Base-by-base conservation (phyloP, 2,113 vertebrate species). In the Tauraco erythrolophus region DNA sequence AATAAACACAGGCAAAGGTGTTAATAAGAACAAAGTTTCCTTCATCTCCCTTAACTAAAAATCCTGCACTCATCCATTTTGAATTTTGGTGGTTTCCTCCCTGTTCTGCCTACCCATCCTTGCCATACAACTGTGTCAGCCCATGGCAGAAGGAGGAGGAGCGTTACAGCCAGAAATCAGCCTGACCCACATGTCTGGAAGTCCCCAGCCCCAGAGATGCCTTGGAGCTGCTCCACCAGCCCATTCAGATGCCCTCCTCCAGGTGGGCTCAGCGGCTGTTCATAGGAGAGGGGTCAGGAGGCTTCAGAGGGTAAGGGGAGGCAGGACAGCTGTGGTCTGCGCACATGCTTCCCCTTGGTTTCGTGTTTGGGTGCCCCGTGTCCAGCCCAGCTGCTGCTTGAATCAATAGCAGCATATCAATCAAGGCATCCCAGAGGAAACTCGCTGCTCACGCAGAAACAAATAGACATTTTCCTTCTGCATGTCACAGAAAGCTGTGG, bases 311-410 rank as follows among this genome's bases (percentile, higher is more conserved):
- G 70, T 68, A 51, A 1, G 4, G 41, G 48, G 51, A 54, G 65
- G 62, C 53, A 75, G 82, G 53, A 46, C 65, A 93, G 90, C 89
- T 69, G 81, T 33, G 76, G 3, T 84, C 23, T 68, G 50, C 5
- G 2, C 81, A 54, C 61, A 7, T 5, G 19, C 39, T 82, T 61
- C 72, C 48, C 66, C 84, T 35, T 0, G 0, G 22, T 85, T 94
- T 70, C 1, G 0, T 61, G 74, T 94, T 9, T 75, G 90, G 76
- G 83, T 0, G 0, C 76, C 83, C 88, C 48, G 50, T 0, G 0
- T 81, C 85, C 85, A 82, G 61, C 91, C 89, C 86, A 89, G 95
- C 92, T 95, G 92, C 88, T 3, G 16, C 88, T 76, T 68, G 45
- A 65, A 85, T 96, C 81, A 71, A 84, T 91, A 91, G n/a, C 60